Conservation (phyloP, 2,113 vertebrate genomes). For the Cromileptes altivelis region DNA sequence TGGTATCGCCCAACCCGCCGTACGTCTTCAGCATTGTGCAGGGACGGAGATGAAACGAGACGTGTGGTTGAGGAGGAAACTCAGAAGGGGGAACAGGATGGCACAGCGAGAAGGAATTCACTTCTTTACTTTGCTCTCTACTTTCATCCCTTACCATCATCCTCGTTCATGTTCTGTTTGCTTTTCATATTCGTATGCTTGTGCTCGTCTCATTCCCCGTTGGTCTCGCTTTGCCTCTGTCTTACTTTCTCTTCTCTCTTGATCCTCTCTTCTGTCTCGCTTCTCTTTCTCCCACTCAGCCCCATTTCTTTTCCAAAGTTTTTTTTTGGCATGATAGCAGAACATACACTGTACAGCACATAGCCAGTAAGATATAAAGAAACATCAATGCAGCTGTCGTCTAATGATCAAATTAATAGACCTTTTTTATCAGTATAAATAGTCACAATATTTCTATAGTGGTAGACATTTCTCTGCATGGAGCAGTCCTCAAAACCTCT, state of each 20-base stretch:
- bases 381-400: not conserved
- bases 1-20: not conserved
- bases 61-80: slow-evolving; percentile 1
- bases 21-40: slow-evolving; percentile 6
- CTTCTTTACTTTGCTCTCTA: slow-evolving; percentile 51
- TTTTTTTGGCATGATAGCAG: not conserved
- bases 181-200: slow-evolving; percentile 27
- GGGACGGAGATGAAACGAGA: slow-evolving; percentile 46
- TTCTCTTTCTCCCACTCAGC: slow-evolving; percentile 1
- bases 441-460: not conserved
- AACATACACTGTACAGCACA: not conserved
- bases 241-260: slow-evolving; percentile 2
- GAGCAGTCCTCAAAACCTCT: not conserved
- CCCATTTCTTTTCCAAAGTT: not conserved
- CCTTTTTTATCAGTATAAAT: not conserved
- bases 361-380: not conserved
- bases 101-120: slow-evolving; percentile 37
- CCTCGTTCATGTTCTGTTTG: slow-evolving; percentile 50
- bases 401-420: not conserved
- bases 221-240: slow-evolving; percentile 25
- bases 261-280: slow-evolving; percentile 2
- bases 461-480: not conserved
- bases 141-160: slow-evolving; percentile 44
- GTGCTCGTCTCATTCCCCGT: slow-evolving; percentile 32
- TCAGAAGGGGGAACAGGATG: slow-evolving; percentile 17